These are phyloP conservation scores for Edolisoma coerulescens DNA, from an alignment of 2,113 vertebrate genomes.

Conservation along the genomic window DNA sequence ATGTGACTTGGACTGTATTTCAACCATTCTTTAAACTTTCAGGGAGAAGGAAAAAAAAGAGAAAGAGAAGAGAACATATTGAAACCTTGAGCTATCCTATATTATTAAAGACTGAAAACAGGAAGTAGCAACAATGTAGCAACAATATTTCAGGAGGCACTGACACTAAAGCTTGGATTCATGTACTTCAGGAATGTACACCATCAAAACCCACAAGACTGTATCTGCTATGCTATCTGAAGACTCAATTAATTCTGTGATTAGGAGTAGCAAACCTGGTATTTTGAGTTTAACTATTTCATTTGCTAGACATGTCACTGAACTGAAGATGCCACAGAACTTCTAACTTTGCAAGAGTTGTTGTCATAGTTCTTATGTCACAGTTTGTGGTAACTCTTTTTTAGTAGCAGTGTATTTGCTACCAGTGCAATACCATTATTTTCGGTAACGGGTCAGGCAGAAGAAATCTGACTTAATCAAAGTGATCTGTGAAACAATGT, in stretches of 20 bases:
- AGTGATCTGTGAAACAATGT: not conserved
- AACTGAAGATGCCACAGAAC: not conserved
- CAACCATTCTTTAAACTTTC: slow-evolving; percentile 41
- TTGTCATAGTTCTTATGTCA: not conserved
- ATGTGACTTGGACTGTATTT: slow-evolving; percentile 57
- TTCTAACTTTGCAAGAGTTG: not conserved
- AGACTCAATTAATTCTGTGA: slow-evolving; percentile 43
- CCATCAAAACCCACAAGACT: slow-evolving; percentile 25
- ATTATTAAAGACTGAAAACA: slow-evolving; percentile 66
- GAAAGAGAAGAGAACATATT: not conserved
- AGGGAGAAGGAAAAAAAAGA: not conserved
- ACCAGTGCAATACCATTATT: not conserved
- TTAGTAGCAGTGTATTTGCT: not conserved
- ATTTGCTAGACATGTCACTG: not conserved
- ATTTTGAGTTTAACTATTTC: not conserved
- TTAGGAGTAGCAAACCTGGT: not conserved
- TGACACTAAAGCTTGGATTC: slow-evolving; percentile 61
- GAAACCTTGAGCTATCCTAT: slow-evolving; percentile 30
- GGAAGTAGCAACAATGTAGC: slow-evolving; percentile 71
- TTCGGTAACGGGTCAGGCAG: not conserved
- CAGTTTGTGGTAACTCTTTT: not conserved
- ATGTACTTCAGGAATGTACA: not conserved
- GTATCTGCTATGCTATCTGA: slow-evolving; percentile 46
- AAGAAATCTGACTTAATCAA: not conserved
- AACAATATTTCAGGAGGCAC: slow-evolving; percentile 62